A percentile compares a stretch with the other conserved stretches of the same genome.
These are phyloP conservation scores for Pica pica DNA, from an alignment of 2,113 vertebrate species.

Conservation along the genomic window DNA sequence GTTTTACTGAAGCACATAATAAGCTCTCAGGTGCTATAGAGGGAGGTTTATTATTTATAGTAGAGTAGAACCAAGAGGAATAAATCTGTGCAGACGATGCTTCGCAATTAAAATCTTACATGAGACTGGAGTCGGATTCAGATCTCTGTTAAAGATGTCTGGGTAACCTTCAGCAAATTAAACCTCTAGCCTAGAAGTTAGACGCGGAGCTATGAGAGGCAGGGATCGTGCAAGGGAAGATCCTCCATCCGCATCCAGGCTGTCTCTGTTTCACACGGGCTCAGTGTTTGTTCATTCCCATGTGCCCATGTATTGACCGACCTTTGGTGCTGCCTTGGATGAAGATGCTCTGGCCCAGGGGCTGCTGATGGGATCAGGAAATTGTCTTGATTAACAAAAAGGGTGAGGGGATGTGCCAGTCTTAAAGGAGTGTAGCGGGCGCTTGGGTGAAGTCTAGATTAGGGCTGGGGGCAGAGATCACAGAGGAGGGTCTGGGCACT, in stretches of 20 bases:
- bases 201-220: neutral
- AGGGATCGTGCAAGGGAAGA: no score
- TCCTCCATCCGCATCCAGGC: no score
- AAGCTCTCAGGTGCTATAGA: neutral
- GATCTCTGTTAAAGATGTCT: neutral
- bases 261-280: neutral
- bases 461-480: neutral
- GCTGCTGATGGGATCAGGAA: neutral
- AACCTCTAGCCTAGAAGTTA: neutral
- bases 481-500: neutral
- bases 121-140: neutral
- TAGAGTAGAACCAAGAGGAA: neutral
- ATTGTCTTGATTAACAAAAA: no score
- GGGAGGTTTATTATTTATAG: neutral
- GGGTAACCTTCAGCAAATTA: neutral
- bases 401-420: neutral
- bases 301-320: rapidly evolving
- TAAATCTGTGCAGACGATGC: neutral
- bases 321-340: neutral
- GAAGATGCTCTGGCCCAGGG: neutral
- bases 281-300: neutral
- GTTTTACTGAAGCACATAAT: neutral
- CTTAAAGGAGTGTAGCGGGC: neutral
- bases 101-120: neutral
- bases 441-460: neutral